A percentile compares a stretch with the other conserved stretches of the same genome.
Evolutionary conservation across 2,797 vertebrate species (phyloP).

Genomic region (Myotis pilosus): DNA sequence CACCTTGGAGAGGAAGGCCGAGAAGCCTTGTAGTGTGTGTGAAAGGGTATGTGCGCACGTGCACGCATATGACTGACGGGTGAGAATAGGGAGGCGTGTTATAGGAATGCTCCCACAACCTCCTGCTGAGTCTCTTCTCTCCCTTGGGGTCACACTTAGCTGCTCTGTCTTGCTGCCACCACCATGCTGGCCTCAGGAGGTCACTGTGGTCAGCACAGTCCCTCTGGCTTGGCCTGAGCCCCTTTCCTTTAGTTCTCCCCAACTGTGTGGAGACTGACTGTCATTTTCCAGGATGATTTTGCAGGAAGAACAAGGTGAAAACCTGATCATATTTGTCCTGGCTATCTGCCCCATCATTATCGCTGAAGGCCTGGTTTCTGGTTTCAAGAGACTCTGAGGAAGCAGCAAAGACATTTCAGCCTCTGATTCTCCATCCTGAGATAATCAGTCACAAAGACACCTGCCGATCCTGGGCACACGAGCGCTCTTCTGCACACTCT

Average conservation of each 20-base stretch:
- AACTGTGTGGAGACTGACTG: not conserved
- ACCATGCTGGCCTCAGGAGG: not conserved
- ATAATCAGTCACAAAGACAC: not conserved
- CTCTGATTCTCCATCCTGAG: no score
- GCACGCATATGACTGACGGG: rapidly evolving
- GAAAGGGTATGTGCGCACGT: rapidly evolving
- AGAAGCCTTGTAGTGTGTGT: not conserved
- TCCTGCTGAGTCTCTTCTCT: not conserved
- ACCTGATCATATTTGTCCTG: no score
- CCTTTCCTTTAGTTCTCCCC: not conserved
- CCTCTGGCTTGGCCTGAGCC: not conserved
- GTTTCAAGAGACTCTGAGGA: not conserved
- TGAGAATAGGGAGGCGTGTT: not conserved
- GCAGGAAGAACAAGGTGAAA: not conserved
- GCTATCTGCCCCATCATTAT: rapidly evolving
- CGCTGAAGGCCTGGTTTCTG: not conserved
- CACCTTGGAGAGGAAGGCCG: not conserved
- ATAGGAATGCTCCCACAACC: rapidly evolving
- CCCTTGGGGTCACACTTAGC: not conserved
- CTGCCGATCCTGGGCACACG: not conserved
- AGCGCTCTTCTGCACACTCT: not conserved
- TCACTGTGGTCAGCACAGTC: not conserved
- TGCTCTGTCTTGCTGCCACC: not conserved
- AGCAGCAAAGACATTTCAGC: not conserved
- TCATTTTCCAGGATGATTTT: not conserved